Evolutionary conservation across 35 echinoderm and acorn worm genomes (phyloP).

Genomic region (Apostichopus japonicus): DNA sequence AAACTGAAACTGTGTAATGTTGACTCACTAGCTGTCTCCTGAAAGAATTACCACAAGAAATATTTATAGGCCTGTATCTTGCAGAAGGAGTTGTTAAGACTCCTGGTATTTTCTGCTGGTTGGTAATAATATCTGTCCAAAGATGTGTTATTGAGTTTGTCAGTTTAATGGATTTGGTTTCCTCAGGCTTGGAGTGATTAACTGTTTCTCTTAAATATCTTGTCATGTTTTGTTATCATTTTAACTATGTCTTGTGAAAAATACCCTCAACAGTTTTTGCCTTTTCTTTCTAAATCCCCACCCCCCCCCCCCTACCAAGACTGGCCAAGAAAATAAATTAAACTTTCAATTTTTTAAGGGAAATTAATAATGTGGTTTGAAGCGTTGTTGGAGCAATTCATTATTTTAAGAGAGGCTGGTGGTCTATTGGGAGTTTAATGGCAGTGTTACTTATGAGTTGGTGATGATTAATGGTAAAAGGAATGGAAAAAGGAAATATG

Average conservation of each 20-base stretch:
- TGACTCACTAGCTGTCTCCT: neutral
- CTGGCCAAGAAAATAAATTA: too few relatives aligned
- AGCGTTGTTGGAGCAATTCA: neutral
- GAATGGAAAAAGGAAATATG: too few relatives aligned
- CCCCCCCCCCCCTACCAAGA: too few relatives aligned
- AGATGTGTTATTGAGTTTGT: neutral
- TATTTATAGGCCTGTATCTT: neutral
- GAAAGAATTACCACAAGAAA: neutral
- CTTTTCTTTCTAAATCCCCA: too few relatives aligned
- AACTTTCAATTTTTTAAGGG: neutral
- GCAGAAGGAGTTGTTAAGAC: neutral
- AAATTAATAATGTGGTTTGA: slow-evolving; percentile 1
- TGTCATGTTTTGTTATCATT: neutral
- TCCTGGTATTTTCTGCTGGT: neutral
- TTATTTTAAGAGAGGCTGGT: too few relatives aligned
- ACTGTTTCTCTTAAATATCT: neutral
- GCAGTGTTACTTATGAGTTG: too few relatives aligned
- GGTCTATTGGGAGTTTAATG: too few relatives aligned
- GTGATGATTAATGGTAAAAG: too few relatives aligned
- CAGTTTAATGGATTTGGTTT: neutral
- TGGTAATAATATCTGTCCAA: neutral
- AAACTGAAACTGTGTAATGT: neutral
- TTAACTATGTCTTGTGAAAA: neutral
- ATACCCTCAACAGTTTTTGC: too few relatives aligned
- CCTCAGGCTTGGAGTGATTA: neutral